Base-by-base conservation (phyloP, 2,797 vertebrate species). In the Merluccius polli region DNA sequence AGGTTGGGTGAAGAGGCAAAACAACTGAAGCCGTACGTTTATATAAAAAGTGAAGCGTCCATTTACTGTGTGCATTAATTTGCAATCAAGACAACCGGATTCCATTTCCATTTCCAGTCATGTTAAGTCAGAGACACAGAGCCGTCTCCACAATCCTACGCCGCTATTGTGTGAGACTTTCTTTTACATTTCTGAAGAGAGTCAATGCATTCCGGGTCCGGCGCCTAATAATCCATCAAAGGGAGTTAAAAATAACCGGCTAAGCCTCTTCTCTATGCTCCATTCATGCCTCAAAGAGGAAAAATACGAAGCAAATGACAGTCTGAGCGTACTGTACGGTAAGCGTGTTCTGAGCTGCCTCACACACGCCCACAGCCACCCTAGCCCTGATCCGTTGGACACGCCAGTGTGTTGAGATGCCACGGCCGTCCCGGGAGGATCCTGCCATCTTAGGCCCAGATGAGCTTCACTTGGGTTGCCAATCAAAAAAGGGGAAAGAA, bases 151-250 rank as follows among this genome's bases (percentile, higher is more conserved):
- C 79, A 73, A 78, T 74, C 70, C 63, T 77, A 73, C 81, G 78
- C 78, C 72, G 75, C 81, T 74, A 80, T 79, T 75, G 75, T 81
- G 76, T 80, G 76, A 72, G 80, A 86, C 87, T 88, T 83, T 76
- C 79, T 83, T 82, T 78, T 83, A 77, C 69, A 79, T 84, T 87
- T 83, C 9, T 59, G 11, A 87, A 82, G 72, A 77, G 76, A 86
- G 75, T 88, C 83, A 81, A 77, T 81, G 80, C 31, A 16, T 83
- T 81, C 65, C 68, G 77, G 86, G 87, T 80, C 79, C 5, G 81
- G 6, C 52, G 52, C 52, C 82, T 91, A 90, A 90, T 88, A 89
- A 87, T 76, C 80, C 87, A 83, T 90, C 84, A 88, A 87, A 90
- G 81, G 81, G 78, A 81, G 81, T 83, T 85, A 87, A 87, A 90